Conservation (phyloP, 2,888 invertebrate genomes). For the Nephrotoma appendiculata region DNA sequence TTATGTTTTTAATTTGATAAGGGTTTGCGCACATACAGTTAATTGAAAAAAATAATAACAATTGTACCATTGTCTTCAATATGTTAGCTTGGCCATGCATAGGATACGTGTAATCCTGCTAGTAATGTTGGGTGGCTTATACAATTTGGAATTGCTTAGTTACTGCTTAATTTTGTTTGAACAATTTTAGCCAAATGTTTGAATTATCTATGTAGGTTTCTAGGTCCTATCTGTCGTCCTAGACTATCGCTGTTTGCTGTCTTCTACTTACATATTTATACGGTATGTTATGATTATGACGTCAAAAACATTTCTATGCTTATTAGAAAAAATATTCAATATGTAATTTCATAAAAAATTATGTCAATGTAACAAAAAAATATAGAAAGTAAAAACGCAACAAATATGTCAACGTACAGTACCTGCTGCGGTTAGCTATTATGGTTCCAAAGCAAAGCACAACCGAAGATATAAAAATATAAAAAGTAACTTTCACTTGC, state of each 20-base stretch:
- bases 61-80: not conserved
- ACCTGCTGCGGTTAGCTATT: not conserved
- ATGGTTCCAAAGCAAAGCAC: not conserved
- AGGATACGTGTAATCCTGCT: not conserved
- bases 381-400: not conserved
- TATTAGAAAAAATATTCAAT: not conserved
- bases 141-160: no score
- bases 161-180: no score
- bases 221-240: no score
- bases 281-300: not conserved
- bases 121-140: no score
- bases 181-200: no score
- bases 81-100: not conserved
- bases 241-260: no score
- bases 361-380: not conserved
- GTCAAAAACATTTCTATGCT: not conserved
- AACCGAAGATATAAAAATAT: not conserved
- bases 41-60: not conserved
- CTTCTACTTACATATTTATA: not conserved
- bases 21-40: not conserved
- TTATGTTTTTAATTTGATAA: not conserved
- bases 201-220: no score
- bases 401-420: not conserved
- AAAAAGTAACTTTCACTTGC: not conserved
- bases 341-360: not conserved